Evolutionary conservation across 2,888 invertebrate species (phyloP).

Genomic region (Alviniconcha strummeri): DNA sequence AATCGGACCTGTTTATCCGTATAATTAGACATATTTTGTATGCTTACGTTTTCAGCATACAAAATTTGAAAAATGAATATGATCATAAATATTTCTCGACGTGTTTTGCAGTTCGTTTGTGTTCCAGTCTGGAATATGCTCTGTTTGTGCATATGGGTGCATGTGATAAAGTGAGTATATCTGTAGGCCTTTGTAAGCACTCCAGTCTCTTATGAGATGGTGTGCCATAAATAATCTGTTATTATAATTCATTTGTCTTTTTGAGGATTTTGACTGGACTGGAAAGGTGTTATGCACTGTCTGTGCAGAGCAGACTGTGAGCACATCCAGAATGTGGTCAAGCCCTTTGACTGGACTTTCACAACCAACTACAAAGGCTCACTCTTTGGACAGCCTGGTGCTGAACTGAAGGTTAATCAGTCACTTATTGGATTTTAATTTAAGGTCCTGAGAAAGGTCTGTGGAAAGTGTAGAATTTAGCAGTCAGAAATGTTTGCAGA

Average conservation of each 20-base stretch:
- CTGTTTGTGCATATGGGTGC: neutral
- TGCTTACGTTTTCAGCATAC: neutral
- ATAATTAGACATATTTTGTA: neutral
- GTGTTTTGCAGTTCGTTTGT: neutral
- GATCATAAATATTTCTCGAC: neutral
- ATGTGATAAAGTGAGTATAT: neutral
- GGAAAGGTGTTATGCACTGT: no score
- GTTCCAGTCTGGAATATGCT: neutral
- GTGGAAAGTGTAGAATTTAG: no score
- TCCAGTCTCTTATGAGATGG: neutral
- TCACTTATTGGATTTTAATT: no score
- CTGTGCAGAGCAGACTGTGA: constrained; percentile 79
- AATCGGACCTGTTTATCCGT: neutral
- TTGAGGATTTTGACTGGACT: no score
- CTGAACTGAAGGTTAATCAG: neutral
- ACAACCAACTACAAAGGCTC: constrained; percentile 92
- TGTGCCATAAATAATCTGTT: no score
- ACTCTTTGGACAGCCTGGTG: constrained; percentile 47
- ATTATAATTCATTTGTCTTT: no score
- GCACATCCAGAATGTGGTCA: constrained; percentile 82
- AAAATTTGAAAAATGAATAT: neutral
- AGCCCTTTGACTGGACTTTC: constrained; percentile 98
- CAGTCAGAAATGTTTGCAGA: no score
- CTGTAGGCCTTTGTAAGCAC: neutral
- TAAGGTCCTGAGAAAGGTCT: no score